Conservation (phyloP, 2,797 vertebrate species). For the Florisuga fusca region DNA sequence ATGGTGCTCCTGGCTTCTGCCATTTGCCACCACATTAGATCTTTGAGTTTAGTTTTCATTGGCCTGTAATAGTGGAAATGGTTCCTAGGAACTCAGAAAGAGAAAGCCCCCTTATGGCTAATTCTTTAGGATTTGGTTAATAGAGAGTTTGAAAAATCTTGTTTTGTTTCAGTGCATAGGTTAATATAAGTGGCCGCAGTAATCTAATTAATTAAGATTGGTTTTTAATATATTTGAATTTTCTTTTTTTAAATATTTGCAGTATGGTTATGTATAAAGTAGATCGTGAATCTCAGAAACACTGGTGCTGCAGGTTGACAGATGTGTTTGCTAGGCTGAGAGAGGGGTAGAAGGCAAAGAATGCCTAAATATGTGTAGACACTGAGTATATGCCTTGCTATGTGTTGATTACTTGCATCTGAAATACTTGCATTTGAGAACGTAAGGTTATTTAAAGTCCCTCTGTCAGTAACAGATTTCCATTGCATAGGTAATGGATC, state of each 20-base stretch:
- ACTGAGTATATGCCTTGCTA: not conserved
- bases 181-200: not conserved
- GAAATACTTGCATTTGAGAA: not conserved
- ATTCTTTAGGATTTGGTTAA: not conserved
- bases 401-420: not conserved
- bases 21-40: too few relatives aligned
- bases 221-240: not conserved
- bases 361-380: not conserved
- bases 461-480: not conserved
- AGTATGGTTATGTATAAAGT: not conserved
- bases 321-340: too few relatives aligned
- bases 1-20: too few relatives aligned
- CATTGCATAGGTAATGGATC: not conserved
- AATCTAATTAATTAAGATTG: not conserved
- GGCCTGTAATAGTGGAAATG: too few relatives aligned
- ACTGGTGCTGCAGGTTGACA: not conserved
- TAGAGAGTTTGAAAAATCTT: not conserved
- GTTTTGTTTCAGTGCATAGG: not conserved
- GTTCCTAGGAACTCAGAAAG: too few relatives aligned
- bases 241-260: not conserved
- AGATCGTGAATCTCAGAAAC: not conserved
- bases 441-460: not conserved
- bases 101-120: not conserved
- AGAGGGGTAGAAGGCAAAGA: not conserved
- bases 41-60: too few relatives aligned